Evolutionary conservation across 2,113 vertebrate species (phyloP).

Genomic region (Atrichornis clamosus): DNA sequence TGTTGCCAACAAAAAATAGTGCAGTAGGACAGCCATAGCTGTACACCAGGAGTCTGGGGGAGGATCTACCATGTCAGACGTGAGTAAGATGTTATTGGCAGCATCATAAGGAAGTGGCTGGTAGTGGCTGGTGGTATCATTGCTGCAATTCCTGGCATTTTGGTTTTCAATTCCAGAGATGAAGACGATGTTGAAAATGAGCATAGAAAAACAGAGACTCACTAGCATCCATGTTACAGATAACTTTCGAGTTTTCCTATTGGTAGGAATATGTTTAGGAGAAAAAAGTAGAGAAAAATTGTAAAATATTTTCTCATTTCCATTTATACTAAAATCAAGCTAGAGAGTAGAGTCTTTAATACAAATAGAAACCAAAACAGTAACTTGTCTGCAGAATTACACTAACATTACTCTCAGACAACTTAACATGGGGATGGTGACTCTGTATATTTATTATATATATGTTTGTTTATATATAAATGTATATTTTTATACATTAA

Average conservation of each 20-base stretch:
- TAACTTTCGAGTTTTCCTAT: constrained; percentile 54
- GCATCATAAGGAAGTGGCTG: background rate
- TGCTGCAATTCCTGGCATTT: background rate
- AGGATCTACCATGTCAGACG: background rate
- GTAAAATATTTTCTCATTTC: background rate
- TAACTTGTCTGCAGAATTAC: background rate
- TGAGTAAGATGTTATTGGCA: background rate
- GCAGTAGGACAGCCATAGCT: constrained; percentile 39
- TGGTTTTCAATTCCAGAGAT: constrained; percentile 70
- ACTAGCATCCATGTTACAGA: constrained; percentile 62
- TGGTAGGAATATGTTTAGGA: background rate
- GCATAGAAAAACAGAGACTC: constrained; percentile 69
- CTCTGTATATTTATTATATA: background rate
- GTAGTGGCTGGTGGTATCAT: background rate
- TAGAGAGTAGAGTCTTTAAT: background rate
- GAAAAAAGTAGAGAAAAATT: background rate
- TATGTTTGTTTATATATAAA: background rate
- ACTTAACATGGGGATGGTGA: background rate
- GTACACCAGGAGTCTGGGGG: constrained; percentile 14
- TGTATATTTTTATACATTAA: background rate
- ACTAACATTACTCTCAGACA: background rate
- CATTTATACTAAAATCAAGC: background rate
- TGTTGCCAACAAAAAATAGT: constrained; percentile 71
- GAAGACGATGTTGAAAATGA: constrained; percentile 77
- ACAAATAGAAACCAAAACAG: background rate